A percentile compares a stretch with the other conserved stretches of the same genome.
Conservation (phyloP, 2,797 vertebrate genomes). For the Myioborus miniatus region DNA sequence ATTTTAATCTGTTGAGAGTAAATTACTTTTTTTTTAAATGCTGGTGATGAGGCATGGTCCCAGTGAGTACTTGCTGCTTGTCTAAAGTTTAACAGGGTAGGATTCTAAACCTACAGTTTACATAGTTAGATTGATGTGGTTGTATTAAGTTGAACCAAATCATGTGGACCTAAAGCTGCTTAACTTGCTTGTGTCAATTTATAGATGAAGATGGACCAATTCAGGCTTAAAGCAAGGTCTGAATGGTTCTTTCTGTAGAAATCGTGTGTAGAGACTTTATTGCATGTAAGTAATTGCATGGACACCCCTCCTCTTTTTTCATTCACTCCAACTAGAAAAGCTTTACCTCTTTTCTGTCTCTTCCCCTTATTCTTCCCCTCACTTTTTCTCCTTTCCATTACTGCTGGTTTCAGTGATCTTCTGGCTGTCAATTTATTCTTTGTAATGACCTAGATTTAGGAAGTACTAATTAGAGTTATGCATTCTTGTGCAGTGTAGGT, state of each 20-base stretch:
- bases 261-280: neutral
- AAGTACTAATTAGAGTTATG: neutral
- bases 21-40: neutral
- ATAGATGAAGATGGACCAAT: neutral
- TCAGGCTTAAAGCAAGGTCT: neutral
- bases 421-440: neutral
- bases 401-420: neutral
- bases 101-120: neutral
- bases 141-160: neutral
- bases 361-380: neutral
- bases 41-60: neutral
- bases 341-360: neutral
- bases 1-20: neutral
- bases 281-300: neutral
- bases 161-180: neutral
- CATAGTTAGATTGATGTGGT: neutral
- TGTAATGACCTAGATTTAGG: neutral
- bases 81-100: rapidly evolving
- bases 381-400: neutral
- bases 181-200: neutral
- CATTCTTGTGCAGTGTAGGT: neutral
- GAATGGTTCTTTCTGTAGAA: neutral
- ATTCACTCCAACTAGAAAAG: neutral
- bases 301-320: neutral
- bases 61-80: neutral